Base-by-base conservation (phyloP, 35 echinoderm and acorn worm species). In the Ophioderma brevispina region DNA sequence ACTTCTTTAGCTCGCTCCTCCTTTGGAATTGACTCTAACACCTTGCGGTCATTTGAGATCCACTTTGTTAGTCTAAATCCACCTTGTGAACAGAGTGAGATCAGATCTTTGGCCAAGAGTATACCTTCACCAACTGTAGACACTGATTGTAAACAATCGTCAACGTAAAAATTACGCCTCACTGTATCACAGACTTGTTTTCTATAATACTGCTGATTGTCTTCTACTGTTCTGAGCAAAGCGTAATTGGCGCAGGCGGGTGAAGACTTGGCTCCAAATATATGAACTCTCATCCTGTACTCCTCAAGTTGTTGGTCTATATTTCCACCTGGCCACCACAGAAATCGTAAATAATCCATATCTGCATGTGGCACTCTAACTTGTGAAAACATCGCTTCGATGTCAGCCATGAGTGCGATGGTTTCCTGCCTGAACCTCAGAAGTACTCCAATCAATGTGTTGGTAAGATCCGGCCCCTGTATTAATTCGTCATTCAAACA, bases 301-400 rank as follows among this genome's bases (percentile, higher is more conserved):
- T 38, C 34, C 34, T 50, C 18, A 8, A 76, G 87, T 21, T 81
- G 87, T 2, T 0, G 28, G 17, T 80, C 49, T 1, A 87, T 25
- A 40, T 92, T 36, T 40, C 85, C 91, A 32, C 46, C 85, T 19
- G 77, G 85, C 91, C 91, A 88, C 91, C 91, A 93, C 14, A 88
- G 91, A 35, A 83, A 88, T 21, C 80, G 76, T 33, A 88, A 33
- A n/a, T 35, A 34, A 63, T 93, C 91, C 64, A 79, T 43, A 6
- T 93, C 91, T 37, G 13, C 33, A 32, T 18, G 0, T 13, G 85
- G 79, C 5, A 93, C 91, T 35, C 50, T 37, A 8, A 84, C 91
- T 35, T 93, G 85, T 14, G 38, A 38, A 38, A 93, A 91, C 93
- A 95, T 91, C 30, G 36, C 88, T 64, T 95, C 78, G 32, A 95